A percentile compares a stretch with the other conserved stretches of the same genome.
Conservation (phyloP, 1,140 invertebrate species). For the Euwallacea similis region DNA sequence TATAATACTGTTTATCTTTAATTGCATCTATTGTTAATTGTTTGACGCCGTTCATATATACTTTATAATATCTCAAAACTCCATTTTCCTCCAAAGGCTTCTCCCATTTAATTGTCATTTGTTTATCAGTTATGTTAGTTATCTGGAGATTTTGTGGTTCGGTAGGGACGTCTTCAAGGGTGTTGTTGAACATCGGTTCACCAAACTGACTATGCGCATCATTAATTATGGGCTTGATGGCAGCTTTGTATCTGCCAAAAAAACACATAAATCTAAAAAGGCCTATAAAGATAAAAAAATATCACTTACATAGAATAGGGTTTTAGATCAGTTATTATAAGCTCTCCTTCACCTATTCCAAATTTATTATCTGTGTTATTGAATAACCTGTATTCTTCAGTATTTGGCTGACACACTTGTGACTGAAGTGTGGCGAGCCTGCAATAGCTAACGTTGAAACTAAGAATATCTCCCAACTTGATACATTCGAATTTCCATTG, state of each 20-base stretch:
- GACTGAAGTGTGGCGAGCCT: conserved; percentile 4
- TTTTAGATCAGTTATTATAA: conserved; percentile 15
- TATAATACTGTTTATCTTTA: neutral
- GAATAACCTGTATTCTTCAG: conserved; percentile 11
- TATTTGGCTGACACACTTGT: conserved; percentile 16
- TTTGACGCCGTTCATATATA: neutral
- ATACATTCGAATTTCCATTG: conserved; percentile 70
- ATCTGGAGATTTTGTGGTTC: conserved; percentile 60
- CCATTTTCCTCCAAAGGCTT: conserved; percentile 56
- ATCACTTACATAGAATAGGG: conserved; percentile 22
- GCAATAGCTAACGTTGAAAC: conserved; percentile 31
- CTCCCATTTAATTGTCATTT: conserved; percentile 69
- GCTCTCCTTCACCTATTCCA: conserved; percentile 5
- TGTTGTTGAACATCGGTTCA: conserved; percentile 62
- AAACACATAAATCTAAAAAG: neutral
- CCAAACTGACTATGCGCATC: conserved; percentile 23
- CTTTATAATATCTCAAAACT: neutral
- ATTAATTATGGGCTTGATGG: conserved; percentile 15
- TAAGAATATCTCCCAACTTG: conserved; percentile 48
- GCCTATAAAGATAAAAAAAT: neutral
- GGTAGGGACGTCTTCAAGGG: conserved; percentile 69
- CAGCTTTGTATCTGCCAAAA: conserved; percentile 24
- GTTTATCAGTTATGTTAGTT: conserved; percentile 66
- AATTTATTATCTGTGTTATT: conserved; percentile 1
- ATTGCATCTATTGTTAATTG: neutral